A percentile compares a stretch with the other conserved stretches of the same genome.
phyloP scores from a whole-genome alignment of 2,888 invertebrate genomes.

The Sminthurinus aureus region DNA sequence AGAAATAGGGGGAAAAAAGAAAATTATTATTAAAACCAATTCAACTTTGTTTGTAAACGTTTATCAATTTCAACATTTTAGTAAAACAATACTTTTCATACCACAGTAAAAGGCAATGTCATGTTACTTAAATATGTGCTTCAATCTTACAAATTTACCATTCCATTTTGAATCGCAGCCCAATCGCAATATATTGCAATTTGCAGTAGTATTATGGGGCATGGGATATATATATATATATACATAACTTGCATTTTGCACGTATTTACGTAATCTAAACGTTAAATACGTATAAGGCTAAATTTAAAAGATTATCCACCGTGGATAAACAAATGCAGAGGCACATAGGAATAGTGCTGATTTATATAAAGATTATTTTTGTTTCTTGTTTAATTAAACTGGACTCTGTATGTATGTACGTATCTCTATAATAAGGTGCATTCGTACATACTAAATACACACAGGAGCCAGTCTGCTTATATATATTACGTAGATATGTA shows the following conservation, averaged over 20 bases:
- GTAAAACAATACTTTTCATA: too few relatives aligned
- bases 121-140: too few relatives aligned
- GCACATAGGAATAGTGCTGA: neutral
- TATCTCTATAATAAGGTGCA: constrained; percentile 24
- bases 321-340: neutral
- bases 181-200: too few relatives aligned
- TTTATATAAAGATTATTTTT: constrained; percentile 21
- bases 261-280: neutral
- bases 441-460: too few relatives aligned
- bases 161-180: too few relatives aligned
- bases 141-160: too few relatives aligned
- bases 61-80: too few relatives aligned
- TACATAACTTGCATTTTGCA: neutral
- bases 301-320: constrained; percentile 23
- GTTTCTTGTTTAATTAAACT: constrained; percentile 36
- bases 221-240: too few relatives aligned
- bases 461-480: neutral
- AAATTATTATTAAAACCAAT: too few relatives aligned
- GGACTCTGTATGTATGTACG: constrained; percentile 14
- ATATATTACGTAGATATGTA: neutral
- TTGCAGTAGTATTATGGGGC: too few relatives aligned
- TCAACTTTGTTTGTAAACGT: too few relatives aligned
- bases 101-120: too few relatives aligned
- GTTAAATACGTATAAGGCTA: constrained; percentile 6
- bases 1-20: neutral